Conservation (phyloP, 2,888 invertebrate genomes). For the Chelonus formosanus region DNA sequence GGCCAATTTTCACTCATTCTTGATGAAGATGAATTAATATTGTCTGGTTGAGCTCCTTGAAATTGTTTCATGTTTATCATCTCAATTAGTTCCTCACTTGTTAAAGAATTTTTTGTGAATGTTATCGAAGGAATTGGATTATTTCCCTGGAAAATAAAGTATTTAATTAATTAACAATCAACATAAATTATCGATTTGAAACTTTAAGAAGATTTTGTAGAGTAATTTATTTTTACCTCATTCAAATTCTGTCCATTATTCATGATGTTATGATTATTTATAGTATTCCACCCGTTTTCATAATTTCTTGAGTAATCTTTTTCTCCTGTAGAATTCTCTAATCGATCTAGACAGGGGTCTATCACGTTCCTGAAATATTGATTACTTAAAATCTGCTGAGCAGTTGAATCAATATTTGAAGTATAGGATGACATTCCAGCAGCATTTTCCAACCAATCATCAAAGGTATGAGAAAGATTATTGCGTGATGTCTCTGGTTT, state of each 20-base stretch:
- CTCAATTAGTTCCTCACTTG: slow-evolving; percentile 45
- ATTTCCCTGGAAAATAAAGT: slow-evolving; percentile 1
- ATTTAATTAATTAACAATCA: background rate
- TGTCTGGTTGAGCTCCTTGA: slow-evolving; percentile 47
- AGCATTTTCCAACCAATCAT: slow-evolving; percentile 30
- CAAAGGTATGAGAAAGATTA: slow-evolving; percentile 44
- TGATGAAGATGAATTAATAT: slow-evolving; percentile 27
- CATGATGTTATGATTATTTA: background rate
- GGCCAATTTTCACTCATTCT: slow-evolving; percentile 43
- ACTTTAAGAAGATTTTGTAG: background rate
- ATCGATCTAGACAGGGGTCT: slow-evolving; percentile 48
- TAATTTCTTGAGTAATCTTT: slow-evolving; percentile 1
- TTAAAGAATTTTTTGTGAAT: slow-evolving; percentile 35
- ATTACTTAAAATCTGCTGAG: slow-evolving; percentile 47
- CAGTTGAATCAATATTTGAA: slow-evolving; percentile 46
- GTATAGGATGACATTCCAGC: slow-evolving; percentile 31
- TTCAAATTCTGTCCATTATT: slow-evolving; percentile 12
- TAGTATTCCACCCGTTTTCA: slow-evolving; percentile 21
- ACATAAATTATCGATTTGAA: background rate
- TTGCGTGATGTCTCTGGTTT: slow-evolving; percentile 42
- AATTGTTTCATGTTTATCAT: slow-evolving; percentile 43
- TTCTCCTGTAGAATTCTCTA: slow-evolving; percentile 36
- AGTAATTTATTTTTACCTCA: slow-evolving; percentile 19
- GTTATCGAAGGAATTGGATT: slow-evolving; percentile 42
- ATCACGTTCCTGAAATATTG: slow-evolving; percentile 48